Percentiles rank a stretch among this genome's conserved stretches.
These are phyloP conservation scores for Papilio machaon DNA, from an alignment of 1,140 invertebrate species.

Conservation along the genomic window DNA sequence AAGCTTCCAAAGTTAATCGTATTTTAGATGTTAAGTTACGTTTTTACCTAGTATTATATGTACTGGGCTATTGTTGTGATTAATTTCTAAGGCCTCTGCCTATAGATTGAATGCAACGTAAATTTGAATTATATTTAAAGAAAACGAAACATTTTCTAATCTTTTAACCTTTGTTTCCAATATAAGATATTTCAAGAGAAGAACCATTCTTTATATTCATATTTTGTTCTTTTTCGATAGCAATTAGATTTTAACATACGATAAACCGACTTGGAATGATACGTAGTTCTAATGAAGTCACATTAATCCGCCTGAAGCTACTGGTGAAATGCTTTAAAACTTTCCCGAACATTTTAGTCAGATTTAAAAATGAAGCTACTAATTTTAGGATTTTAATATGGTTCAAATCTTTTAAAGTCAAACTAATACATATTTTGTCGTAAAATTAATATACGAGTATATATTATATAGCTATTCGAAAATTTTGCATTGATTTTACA, in stretches of 20 bases:
- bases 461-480: no score
- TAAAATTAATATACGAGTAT: no score
- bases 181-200: background rate
- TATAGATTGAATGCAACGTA: no score
- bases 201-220: no score
- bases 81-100: background rate
- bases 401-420: no score
- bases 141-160: background rate
- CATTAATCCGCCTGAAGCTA: background rate
- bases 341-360: background rate
- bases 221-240: background rate
- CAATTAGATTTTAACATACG: background rate
- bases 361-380: background rate
- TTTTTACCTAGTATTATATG: background rate
- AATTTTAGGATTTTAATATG: background rate
- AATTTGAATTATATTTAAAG: no score
- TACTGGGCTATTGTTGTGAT: background rate
- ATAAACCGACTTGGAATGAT: background rate
- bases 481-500: no score
- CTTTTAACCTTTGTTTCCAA: background rate
- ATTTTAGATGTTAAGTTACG: slow-evolving; percentile 5
- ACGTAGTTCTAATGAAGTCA: background rate
- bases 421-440: no score
- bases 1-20: slow-evolving; percentile 15
- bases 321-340: background rate